phyloP scores from a whole-genome alignment of 1,140 invertebrate species.

The Drosophila pallidifrons region DNA sequence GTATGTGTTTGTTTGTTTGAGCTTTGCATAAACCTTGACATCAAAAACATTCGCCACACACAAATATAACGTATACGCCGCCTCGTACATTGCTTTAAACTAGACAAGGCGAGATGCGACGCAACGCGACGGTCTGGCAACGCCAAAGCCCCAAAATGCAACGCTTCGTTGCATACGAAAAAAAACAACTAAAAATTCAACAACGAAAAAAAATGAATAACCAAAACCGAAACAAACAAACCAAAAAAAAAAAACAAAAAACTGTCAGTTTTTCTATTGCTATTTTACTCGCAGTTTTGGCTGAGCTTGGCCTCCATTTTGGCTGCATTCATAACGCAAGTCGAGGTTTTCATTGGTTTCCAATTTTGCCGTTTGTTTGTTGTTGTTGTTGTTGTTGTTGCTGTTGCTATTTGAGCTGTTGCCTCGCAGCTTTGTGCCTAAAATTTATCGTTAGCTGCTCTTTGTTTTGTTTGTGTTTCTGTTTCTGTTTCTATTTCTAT shows the following conservation, averaged over 20 bases:
- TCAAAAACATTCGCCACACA: slow-evolving; percentile 53
- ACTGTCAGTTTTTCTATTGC: slow-evolving; percentile 53
- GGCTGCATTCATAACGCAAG: slow-evolving; percentile 81
- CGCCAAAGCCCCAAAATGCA: slow-evolving; percentile 72
- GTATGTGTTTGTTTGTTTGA: slow-evolving; percentile 28
- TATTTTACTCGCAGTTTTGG: slow-evolving; percentile 70
- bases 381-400: slow-evolving; percentile 6
- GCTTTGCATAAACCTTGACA: slow-evolving; percentile 66
- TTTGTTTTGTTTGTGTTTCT: slow-evolving; percentile 41
- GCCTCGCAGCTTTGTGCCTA: slow-evolving; percentile 63
- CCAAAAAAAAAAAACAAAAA: slow-evolving; percentile 4
- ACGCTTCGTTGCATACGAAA: slow-evolving; percentile 78
- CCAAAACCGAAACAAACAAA: not conserved
- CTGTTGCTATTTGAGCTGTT: slow-evolving; percentile 66
- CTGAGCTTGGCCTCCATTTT: slow-evolving; percentile 81
- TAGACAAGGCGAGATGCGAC: not conserved
- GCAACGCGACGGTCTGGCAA: slow-evolving; percentile 62
- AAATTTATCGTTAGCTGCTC: slow-evolving; percentile 68
- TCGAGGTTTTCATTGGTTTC: slow-evolving; percentile 81
- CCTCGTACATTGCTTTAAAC: slow-evolving; percentile 6
- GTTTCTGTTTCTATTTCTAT: slow-evolving; percentile 5
- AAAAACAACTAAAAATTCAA: slow-evolving; percentile 18
- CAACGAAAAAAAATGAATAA: slow-evolving; percentile 7
- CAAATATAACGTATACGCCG: slow-evolving; percentile 67
- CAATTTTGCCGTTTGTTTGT: slow-evolving; percentile 58